These are phyloP conservation scores for Rhorus exstirpatorius DNA, from an alignment of 2,888 invertebrate genomes.

Conservation along the genomic window DNA sequence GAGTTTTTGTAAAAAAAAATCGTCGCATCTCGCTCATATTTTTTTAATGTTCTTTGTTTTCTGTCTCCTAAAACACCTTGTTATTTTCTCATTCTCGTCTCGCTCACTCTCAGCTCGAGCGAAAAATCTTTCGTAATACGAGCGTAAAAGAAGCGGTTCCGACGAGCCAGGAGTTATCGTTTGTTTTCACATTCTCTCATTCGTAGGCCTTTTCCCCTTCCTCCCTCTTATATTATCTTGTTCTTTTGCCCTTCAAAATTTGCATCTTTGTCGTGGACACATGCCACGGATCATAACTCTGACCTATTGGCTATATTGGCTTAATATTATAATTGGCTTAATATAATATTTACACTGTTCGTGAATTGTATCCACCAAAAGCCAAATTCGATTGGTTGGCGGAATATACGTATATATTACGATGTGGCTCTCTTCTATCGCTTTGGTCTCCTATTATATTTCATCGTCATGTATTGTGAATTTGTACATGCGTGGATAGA, in stretches of 20 bases:
- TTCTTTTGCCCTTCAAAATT: not conserved
- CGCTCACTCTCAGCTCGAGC: not conserved
- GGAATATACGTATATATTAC: not conserved
- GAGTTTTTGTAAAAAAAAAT: too few relatives aligned
- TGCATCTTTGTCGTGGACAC: not conserved
- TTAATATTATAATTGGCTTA: not conserved
- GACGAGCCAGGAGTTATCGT: not conserved
- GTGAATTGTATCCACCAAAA: not conserved
- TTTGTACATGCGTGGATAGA: too few relatives aligned
- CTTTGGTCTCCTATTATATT: not conserved
- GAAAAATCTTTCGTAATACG: conserved; percentile 9
- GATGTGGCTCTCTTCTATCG: not conserved
- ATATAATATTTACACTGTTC: not conserved
- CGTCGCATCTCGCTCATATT: too few relatives aligned
- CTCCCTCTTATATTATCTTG: not conserved
- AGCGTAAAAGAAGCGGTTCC: conserved; percentile 19
- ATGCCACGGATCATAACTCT: not conserved
- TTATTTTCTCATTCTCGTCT: conserved; percentile 21
- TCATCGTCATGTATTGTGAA: not conserved
- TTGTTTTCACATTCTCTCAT: conserved; percentile 6
- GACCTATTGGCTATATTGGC: too few relatives aligned
- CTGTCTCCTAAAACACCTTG: too few relatives aligned
- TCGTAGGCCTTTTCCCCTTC: not conserved
- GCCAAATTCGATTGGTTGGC: not conserved
- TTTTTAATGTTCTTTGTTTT: not conserved